phyloP scores from a whole-genome alignment of 2,888 invertebrate genomes.

The Campaea margaritaria region DNA sequence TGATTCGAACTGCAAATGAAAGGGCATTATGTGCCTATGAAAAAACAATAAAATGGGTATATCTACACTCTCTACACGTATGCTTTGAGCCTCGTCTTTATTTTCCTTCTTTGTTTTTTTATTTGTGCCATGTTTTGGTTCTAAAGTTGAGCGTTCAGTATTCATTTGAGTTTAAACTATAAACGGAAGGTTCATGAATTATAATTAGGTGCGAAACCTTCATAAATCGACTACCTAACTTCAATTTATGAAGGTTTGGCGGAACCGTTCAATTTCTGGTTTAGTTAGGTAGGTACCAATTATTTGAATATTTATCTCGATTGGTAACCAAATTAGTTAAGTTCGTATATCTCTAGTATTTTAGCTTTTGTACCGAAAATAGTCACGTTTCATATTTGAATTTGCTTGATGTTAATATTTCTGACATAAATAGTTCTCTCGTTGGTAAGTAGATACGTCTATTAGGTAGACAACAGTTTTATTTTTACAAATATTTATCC shows the following conservation, averaged over 20 bases:
- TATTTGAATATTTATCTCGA: slow-evolving; percentile 2
- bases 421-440: too few species aligned
- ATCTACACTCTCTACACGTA: background rate
- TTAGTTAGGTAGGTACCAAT: slow-evolving; percentile 5
- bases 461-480: too few species aligned
- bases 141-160: background rate
- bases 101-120: background rate
- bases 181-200: slow-evolving; percentile 23
- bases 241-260: slow-evolving; percentile 31
- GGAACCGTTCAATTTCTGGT: slow-evolving; percentile 30
- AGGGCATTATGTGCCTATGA: slow-evolving; percentile 34
- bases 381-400: too few species aligned
- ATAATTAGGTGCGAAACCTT: slow-evolving; percentile 28
- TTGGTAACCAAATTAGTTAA: background rate
- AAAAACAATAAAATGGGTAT: slow-evolving; percentile 19
- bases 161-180: slow-evolving; percentile 16
- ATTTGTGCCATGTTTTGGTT: background rate
- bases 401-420: too few species aligned
- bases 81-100: background rate
- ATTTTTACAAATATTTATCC: too few species aligned
- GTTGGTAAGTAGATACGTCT: too few species aligned
- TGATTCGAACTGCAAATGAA: slow-evolving; percentile 46
- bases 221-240: slow-evolving; percentile 27
- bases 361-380: too few species aligned
- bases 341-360: too few species aligned